Evolutionary conservation across 2,888 invertebrate genomes (phyloP), one percentile per base, ranked within the genome.

Genomic region (Lathronympha strigana): DNA sequence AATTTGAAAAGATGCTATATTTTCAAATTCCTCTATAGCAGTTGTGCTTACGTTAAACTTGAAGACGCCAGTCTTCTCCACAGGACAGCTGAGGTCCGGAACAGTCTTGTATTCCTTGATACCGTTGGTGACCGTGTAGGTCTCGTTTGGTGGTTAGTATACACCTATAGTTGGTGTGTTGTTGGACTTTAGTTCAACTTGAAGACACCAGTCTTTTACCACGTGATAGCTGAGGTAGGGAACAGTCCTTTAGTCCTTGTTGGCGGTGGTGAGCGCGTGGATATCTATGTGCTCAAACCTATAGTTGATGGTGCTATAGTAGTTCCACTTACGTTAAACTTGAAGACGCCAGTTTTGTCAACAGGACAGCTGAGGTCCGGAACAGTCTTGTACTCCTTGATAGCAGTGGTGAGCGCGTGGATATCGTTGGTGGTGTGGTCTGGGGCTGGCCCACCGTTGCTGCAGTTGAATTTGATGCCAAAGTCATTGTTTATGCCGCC

Each of bases 401-500:
- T 96, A 70, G 90, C 92, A 51, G 94, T 97, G 0, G 97, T 96
- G 19, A 97, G 88, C 45, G 96, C 94, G 82, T 96, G 97, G 68
- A 99, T 98, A 71, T 95, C 94, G 79, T 99, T 95, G 8, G 99
- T 99, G 55, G 97, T 95, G 54, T 92, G 90, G 82, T 98, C 98
- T 0, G 99, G 98, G 0, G 99, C 99, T 0, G 99, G 99, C 0
- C 98, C 99, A 61, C 99, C 99, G 87, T 99, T 99, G 68, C 97
- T 95, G 74, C 96, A 97, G 92, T 99, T 99, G 89, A 97, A 99
- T 88, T 99, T 99, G 78, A 99, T 99, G 57, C 99, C 99, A 84
- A 99, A 99, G 90, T 99, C 99, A 71, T 97, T 97, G 80, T 98
- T 94, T 6, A 98, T 97, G 36, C 99, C 99, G 61, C 99, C 99